A percentile compares a stretch with the other conserved stretches of the same genome.
Evolutionary conservation across 2,113 vertebrate species (phyloP).

Genomic region (Zosterops japonicus): DNA sequence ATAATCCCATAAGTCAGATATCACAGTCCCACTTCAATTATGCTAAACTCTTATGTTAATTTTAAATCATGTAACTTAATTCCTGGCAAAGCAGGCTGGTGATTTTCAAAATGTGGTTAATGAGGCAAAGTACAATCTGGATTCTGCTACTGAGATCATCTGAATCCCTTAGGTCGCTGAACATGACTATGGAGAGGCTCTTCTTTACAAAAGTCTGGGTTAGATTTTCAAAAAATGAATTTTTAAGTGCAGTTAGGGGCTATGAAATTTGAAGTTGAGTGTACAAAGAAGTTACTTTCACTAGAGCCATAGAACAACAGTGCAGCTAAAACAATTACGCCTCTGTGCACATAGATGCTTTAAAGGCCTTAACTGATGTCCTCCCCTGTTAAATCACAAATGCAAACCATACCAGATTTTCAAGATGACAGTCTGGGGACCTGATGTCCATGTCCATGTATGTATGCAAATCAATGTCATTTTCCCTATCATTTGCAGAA

Average conservation of each 20-base stretch:
- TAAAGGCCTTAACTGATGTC: not conserved
- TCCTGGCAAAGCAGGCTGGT: slow-evolving; percentile 63
- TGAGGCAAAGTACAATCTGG: slow-evolving; percentile 67
- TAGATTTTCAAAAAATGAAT: slow-evolving; percentile 48
- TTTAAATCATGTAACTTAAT: slow-evolving; percentile 71
- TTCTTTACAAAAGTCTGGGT: slow-evolving; percentile 23
- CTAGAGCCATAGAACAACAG: slow-evolving; percentile 18
- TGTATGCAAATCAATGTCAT: not conserved
- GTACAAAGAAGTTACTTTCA: slow-evolving; percentile 38
- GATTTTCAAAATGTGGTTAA: slow-evolving; percentile 70
- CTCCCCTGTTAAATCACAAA: slow-evolving; percentile 25
- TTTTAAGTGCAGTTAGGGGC: slow-evolving; percentile 54
- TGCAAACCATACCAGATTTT: not conserved
- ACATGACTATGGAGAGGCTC: slow-evolving; percentile 46
- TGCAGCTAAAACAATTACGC: not conserved
- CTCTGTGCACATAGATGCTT: not conserved
- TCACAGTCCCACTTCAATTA: slow-evolving; percentile 71
- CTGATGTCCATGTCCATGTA: not conserved
- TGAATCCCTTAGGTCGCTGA: slow-evolving; percentile 38
- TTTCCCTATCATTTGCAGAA: not conserved
- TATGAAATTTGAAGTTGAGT: slow-evolving; percentile 35
- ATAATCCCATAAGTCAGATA: slow-evolving; percentile 67
- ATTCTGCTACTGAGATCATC: slow-evolving; percentile 55
- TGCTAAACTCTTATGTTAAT: slow-evolving; percentile 66
- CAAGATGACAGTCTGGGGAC: not conserved